phyloP scores from a whole-genome alignment of 2,113 vertebrate species.

The Oryctolagus cuniculus region mOryCun1.1 NC_091439.1:70934001-70934500 shows the following conservation, averaged over 20 bases:
- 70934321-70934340: neutral
- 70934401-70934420: neutral
- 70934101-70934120: no score
- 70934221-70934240: slow-evolving; percentile 21
- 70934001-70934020: no score
- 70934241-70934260: slow-evolving; percentile 48
- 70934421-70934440: neutral
- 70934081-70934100: no score
- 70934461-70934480: neutral
- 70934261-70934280: slow-evolving; percentile 41
- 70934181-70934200: no score
- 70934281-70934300: neutral
- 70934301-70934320: neutral
- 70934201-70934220: slow-evolving; percentile 22
- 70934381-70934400: neutral
- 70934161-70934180: no score
- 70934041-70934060: no score
- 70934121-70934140: no score
- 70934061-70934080: no score
- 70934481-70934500: neutral
- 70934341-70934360: neutral
- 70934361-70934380: slow-evolving; percentile 22
- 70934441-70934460: neutral
- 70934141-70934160: no score
- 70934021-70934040: no score